Percentiles rank a stretch among this genome's conserved stretches.
Conservation (phyloP, 2,888 invertebrate genomes). For the Dexiosoma caninum region DNA sequence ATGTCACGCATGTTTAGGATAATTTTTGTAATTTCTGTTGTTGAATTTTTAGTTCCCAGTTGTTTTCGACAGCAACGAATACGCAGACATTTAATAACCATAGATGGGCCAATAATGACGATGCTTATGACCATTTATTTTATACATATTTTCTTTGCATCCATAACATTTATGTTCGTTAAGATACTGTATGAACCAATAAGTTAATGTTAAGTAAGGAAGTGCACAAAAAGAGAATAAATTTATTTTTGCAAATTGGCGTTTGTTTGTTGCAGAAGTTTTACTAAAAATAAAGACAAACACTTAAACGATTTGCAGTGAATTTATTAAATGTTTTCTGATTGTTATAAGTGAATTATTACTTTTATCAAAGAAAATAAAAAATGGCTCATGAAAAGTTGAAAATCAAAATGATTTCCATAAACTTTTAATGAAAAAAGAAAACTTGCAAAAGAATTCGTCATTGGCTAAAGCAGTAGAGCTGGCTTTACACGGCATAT, state of each 20-base stretch:
- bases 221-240: background rate
- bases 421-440: no score
- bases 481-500: no score
- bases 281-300: background rate
- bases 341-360: no score
- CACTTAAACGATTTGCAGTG: no score
- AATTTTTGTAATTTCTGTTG: conserved; percentile 42
- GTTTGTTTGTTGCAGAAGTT: background rate
- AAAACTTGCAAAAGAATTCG: no score
- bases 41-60: conserved; percentile 33
- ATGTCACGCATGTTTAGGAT: conserved; percentile 60
- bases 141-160: background rate
- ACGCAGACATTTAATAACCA: conserved; percentile 55
- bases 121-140: conserved; percentile 54
- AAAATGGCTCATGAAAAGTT: no score
- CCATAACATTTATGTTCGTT: background rate
- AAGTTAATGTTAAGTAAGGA: background rate
- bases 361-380: no score
- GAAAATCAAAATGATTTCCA: no score
- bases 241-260: background rate
- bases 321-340: no score
- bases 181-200: background rate
- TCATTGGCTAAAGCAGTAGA: no score
- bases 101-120: conserved; percentile 58
- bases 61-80: conserved; percentile 47